Evolutionary conservation across 1,140 invertebrate species (phyloP), one percentile per base, ranked within the genome.

Genomic region (Zeugodacus cucurbitae): DNA sequence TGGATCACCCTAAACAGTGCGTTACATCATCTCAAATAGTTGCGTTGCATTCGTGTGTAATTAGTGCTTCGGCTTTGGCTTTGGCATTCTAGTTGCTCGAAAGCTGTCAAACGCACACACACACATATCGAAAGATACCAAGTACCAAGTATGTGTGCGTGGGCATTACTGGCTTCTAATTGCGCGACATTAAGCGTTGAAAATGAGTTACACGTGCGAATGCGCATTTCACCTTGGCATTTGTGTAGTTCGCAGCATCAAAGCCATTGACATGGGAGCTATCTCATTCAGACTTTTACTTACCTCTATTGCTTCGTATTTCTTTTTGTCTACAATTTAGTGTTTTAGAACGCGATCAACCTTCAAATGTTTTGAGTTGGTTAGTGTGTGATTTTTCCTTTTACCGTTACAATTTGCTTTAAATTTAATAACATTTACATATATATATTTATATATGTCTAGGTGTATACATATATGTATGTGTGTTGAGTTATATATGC

Each of bases 141-240:
- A 54, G 20, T 17, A 54, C 48, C 41, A 82, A 82, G 20, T 48
- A 48, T 29, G 37, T n/a, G 34, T 7, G 70, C 37, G 22, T 17
- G 37, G 22, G 41, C 17, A 82, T 41, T 54, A 82, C 74, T 48
- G 8, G 34, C 41, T 82, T 48, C 74, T 82, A 54, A 82, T 82
- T 82, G 74, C 48, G 74, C 41, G 41, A 11, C 44, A 41, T 48
- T 48, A 82, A 82, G 74, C 26, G 10, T 22, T 48, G 41, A 20
- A 74, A 82, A 82, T 82, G 74, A 48, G 74, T 17, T 82, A 10
- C 41, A 82, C 74, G 37, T 82, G 74, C 74, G 26, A 82, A 82
- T 82, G 74, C 22, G 41, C 37, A 82, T 26, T 82, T 82, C 41
- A 82, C 74, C 74, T 48, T 82, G 74, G 41, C 37, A 48, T 48